These are phyloP conservation scores for Crocuta crocuta DNA, from an alignment of 2,113 vertebrate genomes.

Conservation along the genomic window DNA sequence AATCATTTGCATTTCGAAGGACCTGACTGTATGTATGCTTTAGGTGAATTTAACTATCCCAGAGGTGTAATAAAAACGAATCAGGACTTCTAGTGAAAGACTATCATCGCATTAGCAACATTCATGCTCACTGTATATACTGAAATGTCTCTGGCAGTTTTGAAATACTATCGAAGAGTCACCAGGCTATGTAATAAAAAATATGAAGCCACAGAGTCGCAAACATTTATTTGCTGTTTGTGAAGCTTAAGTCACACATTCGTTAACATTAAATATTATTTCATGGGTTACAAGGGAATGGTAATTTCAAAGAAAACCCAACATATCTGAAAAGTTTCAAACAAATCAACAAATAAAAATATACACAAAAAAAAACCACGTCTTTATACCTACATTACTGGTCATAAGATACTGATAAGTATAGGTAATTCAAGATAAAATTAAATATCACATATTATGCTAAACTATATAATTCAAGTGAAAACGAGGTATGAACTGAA, in stretches of 20 bases:
- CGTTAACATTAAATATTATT: not conserved
- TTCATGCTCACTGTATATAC: not conserved
- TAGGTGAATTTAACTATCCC: not conserved
- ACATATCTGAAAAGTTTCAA: conserved; percentile 42
- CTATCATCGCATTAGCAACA: not conserved
- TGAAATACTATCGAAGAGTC: not conserved
- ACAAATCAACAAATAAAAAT: conserved; percentile 41
- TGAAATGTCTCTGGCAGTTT: not conserved
- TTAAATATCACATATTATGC: not conserved
- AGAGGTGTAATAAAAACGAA: conserved; percentile 11
- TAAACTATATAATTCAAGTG: not conserved
- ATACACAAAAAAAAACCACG: not conserved
- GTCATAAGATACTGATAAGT: conserved; percentile 49
- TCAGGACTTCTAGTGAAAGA: not conserved
- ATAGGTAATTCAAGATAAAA: conserved; percentile 39
- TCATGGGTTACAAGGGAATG: conserved; percentile 1
- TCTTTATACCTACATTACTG: not conserved
- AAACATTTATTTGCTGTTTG: conserved; percentile 19
- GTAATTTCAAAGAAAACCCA: conserved; percentile 7
- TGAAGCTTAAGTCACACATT: not conserved
- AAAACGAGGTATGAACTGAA: conserved; percentile 34
- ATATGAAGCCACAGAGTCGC: not conserved
- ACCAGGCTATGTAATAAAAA: not conserved
- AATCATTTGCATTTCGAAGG: conserved; percentile 17
- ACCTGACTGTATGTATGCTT: not conserved